phyloP scores from a whole-genome alignment of 1,140 invertebrate genomes.

The Trichonephila clavata region DNA sequence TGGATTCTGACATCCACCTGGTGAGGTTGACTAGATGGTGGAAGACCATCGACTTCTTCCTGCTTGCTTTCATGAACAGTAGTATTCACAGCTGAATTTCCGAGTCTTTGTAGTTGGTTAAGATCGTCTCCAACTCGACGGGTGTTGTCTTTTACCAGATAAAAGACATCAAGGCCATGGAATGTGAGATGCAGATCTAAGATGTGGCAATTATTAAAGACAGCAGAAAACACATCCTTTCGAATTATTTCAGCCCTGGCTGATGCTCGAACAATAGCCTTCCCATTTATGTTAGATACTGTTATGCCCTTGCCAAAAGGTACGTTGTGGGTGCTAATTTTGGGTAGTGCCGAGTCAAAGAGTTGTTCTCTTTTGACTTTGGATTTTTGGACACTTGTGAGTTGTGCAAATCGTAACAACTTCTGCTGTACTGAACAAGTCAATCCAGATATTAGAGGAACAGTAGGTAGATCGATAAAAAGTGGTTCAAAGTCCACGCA shows the following conservation, averaged over 20 bases:
- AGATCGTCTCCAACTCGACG: slow-evolving; percentile 87
- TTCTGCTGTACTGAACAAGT: slow-evolving; percentile 76
- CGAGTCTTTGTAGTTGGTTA: slow-evolving; percentile 88
- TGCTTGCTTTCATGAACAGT: slow-evolving; percentile 86
- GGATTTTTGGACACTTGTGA: slow-evolving; percentile 76
- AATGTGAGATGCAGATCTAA: slow-evolving; percentile 94
- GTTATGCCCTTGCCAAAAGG: slow-evolving; percentile 88
- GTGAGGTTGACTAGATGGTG: slow-evolving; percentile 45
- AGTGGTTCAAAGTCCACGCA: slow-evolving; percentile 53
- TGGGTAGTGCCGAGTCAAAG: slow-evolving; percentile 71
- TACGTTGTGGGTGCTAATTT: slow-evolving; percentile 77
- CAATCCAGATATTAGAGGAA: slow-evolving; percentile 74
- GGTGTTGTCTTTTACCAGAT: slow-evolving; percentile 92
- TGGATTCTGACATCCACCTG: slow-evolving; percentile 88
- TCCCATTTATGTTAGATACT: slow-evolving; percentile 88
- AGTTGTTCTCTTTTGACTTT: slow-evolving; percentile 77
- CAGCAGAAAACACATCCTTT: slow-evolving; percentile 94
- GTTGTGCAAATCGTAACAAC: slow-evolving; percentile 70
- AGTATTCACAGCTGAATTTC: slow-evolving; percentile 93
- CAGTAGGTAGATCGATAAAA: slow-evolving; percentile 71
- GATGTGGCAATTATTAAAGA: slow-evolving; percentile 96
- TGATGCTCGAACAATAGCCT: slow-evolving; percentile 85
- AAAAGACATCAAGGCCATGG: slow-evolving; percentile 94
- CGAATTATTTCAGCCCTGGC: slow-evolving; percentile 86
- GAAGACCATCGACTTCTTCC: slow-evolving; percentile 53